Conservation (phyloP, 2,113 vertebrate genomes). For the Nesoenas mayeri region DNA sequence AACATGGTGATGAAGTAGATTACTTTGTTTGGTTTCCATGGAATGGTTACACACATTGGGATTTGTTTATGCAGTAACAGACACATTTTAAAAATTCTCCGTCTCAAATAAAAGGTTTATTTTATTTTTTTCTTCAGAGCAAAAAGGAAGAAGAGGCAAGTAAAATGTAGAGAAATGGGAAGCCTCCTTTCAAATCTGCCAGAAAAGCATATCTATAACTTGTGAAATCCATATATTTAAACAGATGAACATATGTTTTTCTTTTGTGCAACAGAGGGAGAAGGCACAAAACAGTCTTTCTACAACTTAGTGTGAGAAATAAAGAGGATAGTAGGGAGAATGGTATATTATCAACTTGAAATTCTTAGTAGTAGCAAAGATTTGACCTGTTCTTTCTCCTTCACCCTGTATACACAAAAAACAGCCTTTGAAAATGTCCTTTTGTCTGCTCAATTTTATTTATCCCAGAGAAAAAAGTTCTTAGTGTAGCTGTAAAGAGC, state of each 20-base stretch:
- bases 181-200: neutral
- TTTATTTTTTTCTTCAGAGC: neutral
- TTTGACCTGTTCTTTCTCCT: neutral
- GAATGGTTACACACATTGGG: neutral
- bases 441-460: conserved; percentile 3
- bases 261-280: neutral
- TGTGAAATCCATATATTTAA: conserved; percentile 34
- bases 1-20: neutral
- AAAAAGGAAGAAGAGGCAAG: neutral
- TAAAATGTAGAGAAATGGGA: neutral
- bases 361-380: neutral
- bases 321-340: neutral
- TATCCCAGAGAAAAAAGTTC: neutral
- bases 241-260: conserved; percentile 26
- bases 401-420: neutral
- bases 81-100: neutral
- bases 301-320: neutral
- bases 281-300: neutral
- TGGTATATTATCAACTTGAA: neutral
- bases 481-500: neutral
- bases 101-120: neutral
- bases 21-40: neutral
- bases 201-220: neutral
- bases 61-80: neutral
- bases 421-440: neutral